A percentile compares a stretch with the other conserved stretches of the same genome.
phyloP scores from a whole-genome alignment of 2,888 invertebrate species.

The Salticus scenicus region DNA sequence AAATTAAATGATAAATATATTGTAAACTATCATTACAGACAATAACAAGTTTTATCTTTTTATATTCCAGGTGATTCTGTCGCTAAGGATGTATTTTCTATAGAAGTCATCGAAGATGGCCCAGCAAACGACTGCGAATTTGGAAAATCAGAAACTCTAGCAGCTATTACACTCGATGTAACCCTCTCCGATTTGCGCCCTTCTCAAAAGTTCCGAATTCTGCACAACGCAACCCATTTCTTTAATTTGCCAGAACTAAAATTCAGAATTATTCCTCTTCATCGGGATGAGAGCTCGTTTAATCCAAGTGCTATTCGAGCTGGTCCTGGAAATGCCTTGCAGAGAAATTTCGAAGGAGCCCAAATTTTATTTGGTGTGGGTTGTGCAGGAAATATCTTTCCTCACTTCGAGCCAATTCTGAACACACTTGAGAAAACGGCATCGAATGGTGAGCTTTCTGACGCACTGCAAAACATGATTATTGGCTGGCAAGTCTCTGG shows the following conservation, averaged over 20 bases:
- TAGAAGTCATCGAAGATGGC: constrained; percentile 79
- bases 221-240: constrained; percentile 72
- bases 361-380: constrained; percentile 79
- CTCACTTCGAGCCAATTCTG: constrained; percentile 82
- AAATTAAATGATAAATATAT: too few species aligned
- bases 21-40: too few species aligned
- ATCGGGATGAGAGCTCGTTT: constrained; percentile 55
- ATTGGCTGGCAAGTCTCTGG: constrained; percentile 83
- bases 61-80: constrained; percentile 26
- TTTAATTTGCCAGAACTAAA: constrained; percentile 48
- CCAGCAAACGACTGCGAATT: constrained; percentile 74
- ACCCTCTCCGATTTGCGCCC: constrained; percentile 81
- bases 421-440: constrained; percentile 83
- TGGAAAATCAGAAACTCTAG: constrained; percentile 79
- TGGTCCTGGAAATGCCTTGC: constrained; percentile 71
- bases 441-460: constrained; percentile 83
- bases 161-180: constrained; percentile 83
- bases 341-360: constrained; percentile 56
- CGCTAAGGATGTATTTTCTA: constrained; percentile 82
- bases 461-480: constrained; percentile 82
- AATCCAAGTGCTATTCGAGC: constrained; percentile 71
- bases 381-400: constrained; percentile 83
- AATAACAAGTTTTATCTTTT: too few species aligned
- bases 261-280: constrained; percentile 64
- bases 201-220: constrained; percentile 79